These are phyloP conservation scores for Augochlorella aurata DNA, from an alignment of 2,888 invertebrate species.

Conservation along the genomic window DNA sequence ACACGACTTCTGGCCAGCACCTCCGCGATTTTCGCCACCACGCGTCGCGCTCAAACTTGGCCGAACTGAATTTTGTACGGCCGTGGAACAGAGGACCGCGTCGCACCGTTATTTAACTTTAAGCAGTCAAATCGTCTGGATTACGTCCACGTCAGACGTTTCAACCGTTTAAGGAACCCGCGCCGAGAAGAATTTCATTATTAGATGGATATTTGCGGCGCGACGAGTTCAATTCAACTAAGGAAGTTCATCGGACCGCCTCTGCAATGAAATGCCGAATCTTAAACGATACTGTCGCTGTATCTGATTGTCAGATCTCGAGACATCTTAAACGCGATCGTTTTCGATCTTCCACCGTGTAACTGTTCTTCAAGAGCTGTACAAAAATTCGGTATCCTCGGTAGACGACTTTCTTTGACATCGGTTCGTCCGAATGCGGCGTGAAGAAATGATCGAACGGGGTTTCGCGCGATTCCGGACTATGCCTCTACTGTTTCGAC, in stretches of 20 bases:
- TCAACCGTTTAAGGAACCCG: constrained; percentile 11
- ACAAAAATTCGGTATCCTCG: too few relatives aligned
- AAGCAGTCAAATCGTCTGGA: constrained; percentile 34
- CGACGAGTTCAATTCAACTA: constrained; percentile 45
- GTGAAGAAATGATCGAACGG: too few relatives aligned
- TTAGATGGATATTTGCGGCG: constrained; percentile 51
- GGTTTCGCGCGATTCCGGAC: too few relatives aligned
- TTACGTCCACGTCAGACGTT: constrained; percentile 40
- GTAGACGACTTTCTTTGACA: too few relatives aligned
- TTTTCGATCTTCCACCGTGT: too few relatives aligned
- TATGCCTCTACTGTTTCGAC: neutral
- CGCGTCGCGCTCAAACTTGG: neutral
- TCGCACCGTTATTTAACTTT: constrained; percentile 30
- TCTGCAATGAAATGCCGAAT: constrained; percentile 21
- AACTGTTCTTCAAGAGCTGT: too few relatives aligned
- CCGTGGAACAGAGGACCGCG: constrained; percentile 28
- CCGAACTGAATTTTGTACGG: constrained; percentile 29
- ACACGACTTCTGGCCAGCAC: neutral
- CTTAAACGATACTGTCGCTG: neutral
- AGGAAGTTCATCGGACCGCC: constrained; percentile 48
- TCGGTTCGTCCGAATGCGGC: too few relatives aligned
- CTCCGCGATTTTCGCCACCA: neutral
- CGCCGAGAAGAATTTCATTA: constrained; percentile 48
- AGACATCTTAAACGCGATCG: neutral
- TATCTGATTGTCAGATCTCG: neutral